Evolutionary conservation across 2,888 invertebrate species (phyloP).

Genomic region (Anoncus sp.): DNA sequence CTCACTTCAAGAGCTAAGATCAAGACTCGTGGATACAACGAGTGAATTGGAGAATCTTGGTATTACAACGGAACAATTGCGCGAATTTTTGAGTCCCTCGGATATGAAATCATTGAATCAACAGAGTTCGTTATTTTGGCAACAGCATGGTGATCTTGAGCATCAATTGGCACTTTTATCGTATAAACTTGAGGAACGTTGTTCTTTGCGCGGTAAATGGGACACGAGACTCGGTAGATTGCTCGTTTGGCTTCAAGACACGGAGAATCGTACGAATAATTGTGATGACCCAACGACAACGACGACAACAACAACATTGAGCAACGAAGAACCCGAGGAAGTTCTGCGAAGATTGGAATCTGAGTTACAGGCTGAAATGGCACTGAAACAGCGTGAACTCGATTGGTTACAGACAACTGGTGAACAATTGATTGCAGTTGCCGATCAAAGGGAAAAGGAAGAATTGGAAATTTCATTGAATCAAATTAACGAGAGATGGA

Average conservation of each 20-base stretch:
- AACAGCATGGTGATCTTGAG: constrained; percentile 92
- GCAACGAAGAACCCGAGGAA: constrained; percentile 89
- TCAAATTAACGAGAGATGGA: constrained; percentile 88
- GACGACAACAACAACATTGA: constrained; percentile 68
- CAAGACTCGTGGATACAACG: constrained; percentile 85
- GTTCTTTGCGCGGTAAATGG: constrained; percentile 89
- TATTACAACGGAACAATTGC: constrained; percentile 91
- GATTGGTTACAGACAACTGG: constrained; percentile 91
- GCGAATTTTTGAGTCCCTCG: constrained; percentile 92
- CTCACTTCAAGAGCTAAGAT: constrained; percentile 86
- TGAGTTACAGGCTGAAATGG: constrained; percentile 90
- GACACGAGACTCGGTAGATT: constrained; percentile 88
- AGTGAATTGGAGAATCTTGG: constrained; percentile 89
- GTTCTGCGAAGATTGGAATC: constrained; percentile 89
- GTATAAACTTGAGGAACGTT: constrained; percentile 89
- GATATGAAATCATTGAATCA: constrained; percentile 93
- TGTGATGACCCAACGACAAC: constrained; percentile 71
- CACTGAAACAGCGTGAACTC: constrained; percentile 90
- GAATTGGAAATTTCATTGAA: constrained; percentile 85
- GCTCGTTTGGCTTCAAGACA: constrained; percentile 88
- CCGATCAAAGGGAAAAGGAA: constrained; percentile 86
- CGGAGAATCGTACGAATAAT: constrained; percentile 85
- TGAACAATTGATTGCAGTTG: constrained; percentile 87
- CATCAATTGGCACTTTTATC: constrained; percentile 90
- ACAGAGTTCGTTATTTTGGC: constrained; percentile 90